Evolutionary conservation across 2,113 vertebrate genomes (phyloP).

Genomic region (Lonchura striata): DNA sequence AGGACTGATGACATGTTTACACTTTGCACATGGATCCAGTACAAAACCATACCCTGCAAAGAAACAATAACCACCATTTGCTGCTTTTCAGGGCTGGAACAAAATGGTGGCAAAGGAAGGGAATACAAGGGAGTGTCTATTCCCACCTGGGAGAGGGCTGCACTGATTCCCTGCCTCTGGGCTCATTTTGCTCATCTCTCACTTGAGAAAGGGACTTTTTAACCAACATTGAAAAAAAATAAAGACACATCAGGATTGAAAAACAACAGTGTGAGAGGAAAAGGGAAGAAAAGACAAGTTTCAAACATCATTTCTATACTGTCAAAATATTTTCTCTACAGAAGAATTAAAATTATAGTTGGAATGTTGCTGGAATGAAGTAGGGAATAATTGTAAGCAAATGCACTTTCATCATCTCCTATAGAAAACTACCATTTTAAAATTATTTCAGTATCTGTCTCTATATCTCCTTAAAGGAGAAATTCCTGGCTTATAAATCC

Average conservation of each 20-base stretch:
- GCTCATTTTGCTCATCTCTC: background rate
- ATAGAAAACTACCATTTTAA: background rate
- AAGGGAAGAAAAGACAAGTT: slow-evolving; percentile 66
- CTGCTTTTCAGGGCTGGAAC: slow-evolving; percentile 70
- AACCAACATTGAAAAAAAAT: background rate
- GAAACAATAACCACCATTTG: slow-evolving; percentile 81
- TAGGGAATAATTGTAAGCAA: slow-evolving; percentile 7
- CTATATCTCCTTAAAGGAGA: background rate
- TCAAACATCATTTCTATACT: slow-evolving; percentile 11
- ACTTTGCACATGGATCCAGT: slow-evolving; percentile 79
- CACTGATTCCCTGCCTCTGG: background rate
- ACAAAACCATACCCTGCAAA: slow-evolving; percentile 79
- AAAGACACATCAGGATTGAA: background rate
- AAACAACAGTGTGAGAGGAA: background rate
- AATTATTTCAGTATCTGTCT: background rate
- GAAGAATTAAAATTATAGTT: slow-evolving; percentile 49
- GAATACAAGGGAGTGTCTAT: slow-evolving; percentile 20
- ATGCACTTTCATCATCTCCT: background rate
- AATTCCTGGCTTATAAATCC: background rate
- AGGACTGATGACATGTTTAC: slow-evolving; percentile 81
- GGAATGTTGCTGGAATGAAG: slow-evolving; percentile 11
- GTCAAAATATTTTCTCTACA: slow-evolving; percentile 60
- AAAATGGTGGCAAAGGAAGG: slow-evolving; percentile 75
- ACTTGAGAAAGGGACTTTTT: background rate
- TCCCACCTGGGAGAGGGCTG: slow-evolving; percentile 36